These are phyloP conservation scores for Gryllus longicercus DNA, from an alignment of 2,888 invertebrate species.

Conservation along the genomic window DNA sequence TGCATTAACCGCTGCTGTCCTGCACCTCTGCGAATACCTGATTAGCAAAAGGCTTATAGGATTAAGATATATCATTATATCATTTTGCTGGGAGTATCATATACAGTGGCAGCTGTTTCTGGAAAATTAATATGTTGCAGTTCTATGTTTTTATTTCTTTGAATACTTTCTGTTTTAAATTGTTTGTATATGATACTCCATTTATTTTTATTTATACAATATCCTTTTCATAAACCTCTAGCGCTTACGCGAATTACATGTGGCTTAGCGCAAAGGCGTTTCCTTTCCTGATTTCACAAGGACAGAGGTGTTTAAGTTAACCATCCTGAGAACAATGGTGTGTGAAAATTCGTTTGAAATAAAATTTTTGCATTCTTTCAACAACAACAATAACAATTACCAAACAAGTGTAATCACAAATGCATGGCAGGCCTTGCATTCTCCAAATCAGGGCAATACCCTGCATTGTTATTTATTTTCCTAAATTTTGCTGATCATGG, in stretches of 20 bases:
- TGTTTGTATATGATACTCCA: no score
- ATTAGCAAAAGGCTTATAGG: background rate
- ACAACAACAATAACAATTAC: no score
- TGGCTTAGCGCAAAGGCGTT: slow-evolving; percentile 19
- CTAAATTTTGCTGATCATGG: no score
- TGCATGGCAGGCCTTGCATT: no score
- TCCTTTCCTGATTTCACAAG: background rate
- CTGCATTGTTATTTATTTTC: no score
- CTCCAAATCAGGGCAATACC: no score
- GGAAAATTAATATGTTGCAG: background rate
- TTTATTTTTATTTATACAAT: no score
- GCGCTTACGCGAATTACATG: slow-evolving; percentile 18
- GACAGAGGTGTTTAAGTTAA: no score
- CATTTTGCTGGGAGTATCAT: slow-evolving; percentile 3
- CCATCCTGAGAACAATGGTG: no score
- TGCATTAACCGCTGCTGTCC: slow-evolving; percentile 18
- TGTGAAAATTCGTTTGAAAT: no score
- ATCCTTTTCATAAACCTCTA: background rate
- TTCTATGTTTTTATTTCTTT: no score
- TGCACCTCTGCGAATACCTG: background rate
- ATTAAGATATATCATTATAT: background rate
- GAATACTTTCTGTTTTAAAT: no score
- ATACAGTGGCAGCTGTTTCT: background rate
- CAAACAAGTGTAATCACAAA: background rate
- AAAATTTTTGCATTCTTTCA: background rate